Evolutionary conservation across 2,888 invertebrate genomes (phyloP).

Genomic region (Netelia virgata): DNA sequence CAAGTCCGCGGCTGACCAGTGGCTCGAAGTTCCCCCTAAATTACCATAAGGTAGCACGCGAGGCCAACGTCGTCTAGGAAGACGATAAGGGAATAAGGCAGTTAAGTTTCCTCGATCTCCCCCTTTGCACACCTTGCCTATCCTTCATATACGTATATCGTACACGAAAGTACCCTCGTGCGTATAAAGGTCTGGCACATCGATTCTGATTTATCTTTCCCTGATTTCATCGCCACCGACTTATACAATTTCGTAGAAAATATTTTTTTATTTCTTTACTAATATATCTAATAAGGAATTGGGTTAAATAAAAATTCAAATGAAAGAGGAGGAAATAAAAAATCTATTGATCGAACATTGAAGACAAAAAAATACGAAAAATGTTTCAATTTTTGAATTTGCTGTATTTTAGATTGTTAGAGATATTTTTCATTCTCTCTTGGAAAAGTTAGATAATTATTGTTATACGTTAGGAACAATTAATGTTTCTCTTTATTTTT

Average conservation of each 20-base stretch:
- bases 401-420: too few species aligned
- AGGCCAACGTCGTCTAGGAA: constrained; percentile 82
- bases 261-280: too few species aligned
- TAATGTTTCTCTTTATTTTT: not conserved
- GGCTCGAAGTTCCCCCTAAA: constrained; percentile 78
- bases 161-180: constrained; percentile 1
- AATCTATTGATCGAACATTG: too few species aligned
- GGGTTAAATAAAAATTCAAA: too few species aligned
- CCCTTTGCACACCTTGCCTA: constrained; percentile 10
- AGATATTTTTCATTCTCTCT: not conserved
- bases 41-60: constrained; percentile 84
- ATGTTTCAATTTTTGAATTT: too few species aligned
- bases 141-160: not conserved
- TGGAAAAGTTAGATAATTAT: not conserved
- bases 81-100: constrained; percentile 79
- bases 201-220: constrained; percentile 20
- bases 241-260: not conserved
- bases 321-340: too few species aligned
- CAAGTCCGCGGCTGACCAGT: constrained; percentile 77
- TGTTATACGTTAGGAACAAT: not conserved
- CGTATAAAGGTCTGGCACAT: not conserved
- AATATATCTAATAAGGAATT: too few species aligned
- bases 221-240: not conserved
- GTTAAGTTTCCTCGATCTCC: constrained; percentile 57
- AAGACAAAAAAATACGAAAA: too few species aligned